A percentile compares a stretch with the other conserved stretches of the same genome.
Conservation (phyloP, 2,797 vertebrate genomes). For the Novumbra hubbsi region DNA sequence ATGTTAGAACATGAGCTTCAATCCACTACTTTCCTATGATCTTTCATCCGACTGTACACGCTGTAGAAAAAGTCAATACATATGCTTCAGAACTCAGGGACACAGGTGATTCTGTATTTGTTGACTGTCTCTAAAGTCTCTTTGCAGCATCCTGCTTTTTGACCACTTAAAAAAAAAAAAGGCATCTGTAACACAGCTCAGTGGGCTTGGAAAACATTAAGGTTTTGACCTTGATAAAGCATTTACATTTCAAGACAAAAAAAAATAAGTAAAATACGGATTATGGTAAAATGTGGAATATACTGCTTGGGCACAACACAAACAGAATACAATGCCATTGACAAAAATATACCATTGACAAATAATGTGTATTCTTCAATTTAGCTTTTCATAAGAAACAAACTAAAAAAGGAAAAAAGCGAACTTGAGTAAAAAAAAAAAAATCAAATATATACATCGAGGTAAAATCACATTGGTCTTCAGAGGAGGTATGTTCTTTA, state of each 20-base stretch:
- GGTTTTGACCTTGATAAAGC: constrained; percentile 76
- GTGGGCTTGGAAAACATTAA: constrained; percentile 44
- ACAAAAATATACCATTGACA: constrained; percentile 68
- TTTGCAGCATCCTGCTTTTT: constrained; percentile 50
- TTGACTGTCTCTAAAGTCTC: constrained; percentile 58
- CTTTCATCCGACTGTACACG: constrained; percentile 74
- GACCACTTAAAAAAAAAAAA: constrained; percentile 59
- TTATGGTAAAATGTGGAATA: constrained; percentile 65
- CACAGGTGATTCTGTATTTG: constrained; percentile 60
- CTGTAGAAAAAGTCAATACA: constrained; percentile 85
- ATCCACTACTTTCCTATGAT: constrained; percentile 73
- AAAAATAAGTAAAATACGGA: constrained; percentile 74
- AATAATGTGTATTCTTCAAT: constrained; percentile 58
- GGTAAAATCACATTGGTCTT: constrained; percentile 98
- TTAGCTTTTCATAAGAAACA: constrained; percentile 81
- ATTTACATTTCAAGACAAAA: constrained; percentile 69
- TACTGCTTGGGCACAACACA: constrained; percentile 72
- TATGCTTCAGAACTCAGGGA: constrained; percentile 72
- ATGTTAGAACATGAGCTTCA: constrained; percentile 76
- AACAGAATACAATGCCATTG: constrained; percentile 69
- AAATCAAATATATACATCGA: constrained; percentile 89
- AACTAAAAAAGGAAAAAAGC: constrained; percentile 62
- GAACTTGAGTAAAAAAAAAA: constrained; percentile 88
- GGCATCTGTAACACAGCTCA: constrained; percentile 78
- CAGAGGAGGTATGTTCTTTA: constrained; percentile 87